phyloP scores from a whole-genome alignment of 2,113 vertebrate genomes.

The Lepidiolamprologus cunningtoni region DNA sequence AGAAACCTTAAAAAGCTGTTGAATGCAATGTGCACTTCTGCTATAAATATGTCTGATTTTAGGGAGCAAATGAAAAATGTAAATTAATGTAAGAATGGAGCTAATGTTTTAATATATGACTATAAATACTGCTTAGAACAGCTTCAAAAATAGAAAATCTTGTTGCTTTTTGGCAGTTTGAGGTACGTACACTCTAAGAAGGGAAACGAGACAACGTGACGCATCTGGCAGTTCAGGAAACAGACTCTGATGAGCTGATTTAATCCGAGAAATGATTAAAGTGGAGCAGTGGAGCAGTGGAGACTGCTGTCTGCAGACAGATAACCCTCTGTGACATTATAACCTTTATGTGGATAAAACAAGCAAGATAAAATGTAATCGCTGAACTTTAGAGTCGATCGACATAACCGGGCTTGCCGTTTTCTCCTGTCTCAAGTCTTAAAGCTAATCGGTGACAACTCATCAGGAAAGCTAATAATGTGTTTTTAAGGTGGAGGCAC shows the following conservation, averaged over 20 bases:
- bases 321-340: not conserved
- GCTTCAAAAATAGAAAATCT: not conserved
- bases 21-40: not conserved
- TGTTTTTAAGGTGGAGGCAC: not conserved
- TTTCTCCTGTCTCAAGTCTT: not conserved
- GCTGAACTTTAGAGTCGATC: not conserved
- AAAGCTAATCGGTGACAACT: not conserved
- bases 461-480: not conserved
- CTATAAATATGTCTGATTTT: not conserved
- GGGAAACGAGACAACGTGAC: not conserved
- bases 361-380: not conserved
- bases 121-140: not conserved
- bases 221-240: not conserved
- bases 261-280: not conserved
- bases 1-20: not conserved
- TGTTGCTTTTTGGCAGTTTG: not conserved
- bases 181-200: not conserved
- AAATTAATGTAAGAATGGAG: not conserved
- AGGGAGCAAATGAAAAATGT: not conserved
- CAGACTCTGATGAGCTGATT: not conserved
- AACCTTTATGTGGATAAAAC: not conserved
- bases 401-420: not conserved
- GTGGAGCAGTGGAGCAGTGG: too few relatives aligned
- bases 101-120: not conserved
- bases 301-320: not conserved